These are phyloP conservation scores for Mastomys coucha DNA, from an alignment of 2,113 vertebrate species.

Conservation along the genomic window DNA sequence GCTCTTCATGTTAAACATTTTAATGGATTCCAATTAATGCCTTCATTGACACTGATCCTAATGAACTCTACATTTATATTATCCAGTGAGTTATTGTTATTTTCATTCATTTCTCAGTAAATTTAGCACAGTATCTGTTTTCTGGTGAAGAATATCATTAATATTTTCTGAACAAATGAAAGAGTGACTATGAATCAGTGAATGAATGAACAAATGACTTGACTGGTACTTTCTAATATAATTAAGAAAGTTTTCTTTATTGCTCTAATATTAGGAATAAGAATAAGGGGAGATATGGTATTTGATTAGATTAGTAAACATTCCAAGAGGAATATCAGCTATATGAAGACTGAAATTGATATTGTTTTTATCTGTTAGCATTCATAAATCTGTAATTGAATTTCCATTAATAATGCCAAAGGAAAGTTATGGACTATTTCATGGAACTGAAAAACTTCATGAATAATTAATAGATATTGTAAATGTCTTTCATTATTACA, in stretches of 20 bases:
- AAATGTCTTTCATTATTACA: not conserved
- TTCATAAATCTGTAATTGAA: not conserved
- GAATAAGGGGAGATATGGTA: not conserved
- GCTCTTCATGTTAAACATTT: not conserved
- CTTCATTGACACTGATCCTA: not conserved
- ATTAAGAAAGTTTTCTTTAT: not conserved
- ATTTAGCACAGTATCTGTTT: not conserved
- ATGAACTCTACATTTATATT: slow-evolving; percentile 13
- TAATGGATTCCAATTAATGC: not conserved
- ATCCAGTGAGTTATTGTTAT: not conserved
- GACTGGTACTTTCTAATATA: not conserved
- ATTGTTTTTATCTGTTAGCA: not conserved
- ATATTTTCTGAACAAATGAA: not conserved
- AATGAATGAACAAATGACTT: not conserved
- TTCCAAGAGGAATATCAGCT: not conserved
- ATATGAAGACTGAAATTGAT: not conserved
- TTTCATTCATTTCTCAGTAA: not conserved
- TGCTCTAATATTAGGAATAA: not conserved
- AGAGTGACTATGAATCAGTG: not conserved
- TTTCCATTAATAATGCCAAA: not conserved
- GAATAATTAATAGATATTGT: not conserved
- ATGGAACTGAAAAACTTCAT: not conserved
- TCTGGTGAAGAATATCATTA: not conserved
- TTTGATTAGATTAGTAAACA: not conserved
- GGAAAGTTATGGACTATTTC: not conserved